A percentile compares a stretch with the other conserved stretches of the same genome.
phyloP scores from a whole-genome alignment of 2,113 vertebrate genomes.

The Fulica atra region DNA sequence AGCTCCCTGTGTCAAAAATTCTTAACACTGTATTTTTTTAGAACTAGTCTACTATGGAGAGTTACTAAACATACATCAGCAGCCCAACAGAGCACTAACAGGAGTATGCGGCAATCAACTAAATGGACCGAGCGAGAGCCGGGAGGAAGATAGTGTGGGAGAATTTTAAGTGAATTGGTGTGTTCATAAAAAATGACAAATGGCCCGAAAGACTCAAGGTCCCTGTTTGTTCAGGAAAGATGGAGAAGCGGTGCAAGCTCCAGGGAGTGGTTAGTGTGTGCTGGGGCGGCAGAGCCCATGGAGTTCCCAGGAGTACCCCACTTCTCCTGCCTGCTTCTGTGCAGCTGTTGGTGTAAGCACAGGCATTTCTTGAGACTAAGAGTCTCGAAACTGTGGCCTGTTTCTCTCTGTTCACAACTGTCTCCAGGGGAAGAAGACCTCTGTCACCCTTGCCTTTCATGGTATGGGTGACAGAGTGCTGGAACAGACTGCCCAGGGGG shows the following conservation, averaged over 20 bases:
- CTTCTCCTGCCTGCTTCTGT: neutral
- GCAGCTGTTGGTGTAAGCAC: neutral
- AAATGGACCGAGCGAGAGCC: neutral
- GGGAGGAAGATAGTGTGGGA: neutral
- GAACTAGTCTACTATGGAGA: conserved; percentile 16
- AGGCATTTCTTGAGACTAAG: neutral
- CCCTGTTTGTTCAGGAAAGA: neutral
- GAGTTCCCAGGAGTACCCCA: too few relatives aligned
- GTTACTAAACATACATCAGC: conserved; percentile 53
- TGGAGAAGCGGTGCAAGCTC: neutral
- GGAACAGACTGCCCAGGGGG: too few relatives aligned
- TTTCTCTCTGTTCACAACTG: neutral
- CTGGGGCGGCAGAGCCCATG: neutral
- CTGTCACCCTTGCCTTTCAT: too few relatives aligned
- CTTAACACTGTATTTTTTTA: neutral
- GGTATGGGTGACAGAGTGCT: too few relatives aligned
- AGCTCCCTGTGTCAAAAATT: neutral
- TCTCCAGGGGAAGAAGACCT: neutral
- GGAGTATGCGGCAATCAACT: conserved; percentile 6
- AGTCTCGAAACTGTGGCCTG: neutral
- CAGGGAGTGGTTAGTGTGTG: fast-evolving
- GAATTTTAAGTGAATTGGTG: conserved; percentile 19
- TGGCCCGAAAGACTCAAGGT: neutral
- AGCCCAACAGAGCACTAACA: conserved; percentile 37
- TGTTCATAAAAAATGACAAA: conserved; percentile 51